Conservation (phyloP, 2,113 vertebrate species). For the Melanocharis versteri region DNA sequence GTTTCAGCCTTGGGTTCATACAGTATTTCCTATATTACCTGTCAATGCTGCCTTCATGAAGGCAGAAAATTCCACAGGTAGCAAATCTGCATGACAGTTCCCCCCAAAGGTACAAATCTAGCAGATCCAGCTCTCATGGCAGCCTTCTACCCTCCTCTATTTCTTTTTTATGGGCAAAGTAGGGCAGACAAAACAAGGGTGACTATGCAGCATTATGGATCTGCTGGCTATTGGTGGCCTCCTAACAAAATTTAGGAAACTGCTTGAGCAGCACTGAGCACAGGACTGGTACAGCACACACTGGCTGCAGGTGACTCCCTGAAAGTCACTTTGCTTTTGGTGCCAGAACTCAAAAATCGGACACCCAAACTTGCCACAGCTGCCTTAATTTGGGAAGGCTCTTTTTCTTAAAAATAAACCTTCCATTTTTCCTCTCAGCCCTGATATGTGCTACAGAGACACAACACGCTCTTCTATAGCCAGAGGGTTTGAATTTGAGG, state of each 20-base stretch:
- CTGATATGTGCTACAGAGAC: neutral
- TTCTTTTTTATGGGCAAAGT: neutral
- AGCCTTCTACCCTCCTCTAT: neutral
- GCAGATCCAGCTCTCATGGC: neutral
- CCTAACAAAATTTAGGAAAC: neutral
- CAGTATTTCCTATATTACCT: neutral
- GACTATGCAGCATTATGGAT: neutral
- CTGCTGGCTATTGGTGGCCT: neutral
- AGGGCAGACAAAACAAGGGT: neutral
- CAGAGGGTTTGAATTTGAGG: neutral
- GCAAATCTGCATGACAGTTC: neutral
- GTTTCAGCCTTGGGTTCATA: neutral
- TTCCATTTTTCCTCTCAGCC: neutral
- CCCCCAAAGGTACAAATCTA: neutral
- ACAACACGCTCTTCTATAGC: neutral
- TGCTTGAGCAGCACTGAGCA: neutral
- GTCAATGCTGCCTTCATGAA: neutral
- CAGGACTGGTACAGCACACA: neutral
- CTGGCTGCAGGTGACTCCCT: neutral
- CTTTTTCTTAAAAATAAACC: neutral
- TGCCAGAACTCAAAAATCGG: neutral
- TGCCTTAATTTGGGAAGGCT: neutral
- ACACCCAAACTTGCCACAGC: neutral
- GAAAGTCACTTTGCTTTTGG: neutral
- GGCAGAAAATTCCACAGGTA: neutral